phyloP scores from a whole-genome alignment of 2,888 invertebrate species.

The Cremastinae sp. region DNA sequence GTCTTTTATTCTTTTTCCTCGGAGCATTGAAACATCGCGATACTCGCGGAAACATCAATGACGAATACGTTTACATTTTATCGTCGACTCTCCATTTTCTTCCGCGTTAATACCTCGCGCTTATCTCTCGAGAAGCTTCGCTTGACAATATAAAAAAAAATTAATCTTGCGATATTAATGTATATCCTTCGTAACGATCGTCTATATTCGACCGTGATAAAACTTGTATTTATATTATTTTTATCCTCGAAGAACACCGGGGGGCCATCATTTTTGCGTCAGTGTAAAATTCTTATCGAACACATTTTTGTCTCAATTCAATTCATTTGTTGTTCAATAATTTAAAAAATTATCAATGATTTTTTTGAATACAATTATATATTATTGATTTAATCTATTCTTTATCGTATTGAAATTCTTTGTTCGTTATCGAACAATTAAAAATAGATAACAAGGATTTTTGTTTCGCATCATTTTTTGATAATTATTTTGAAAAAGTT shows the following conservation, averaged over 20 bases:
- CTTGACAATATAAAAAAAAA: not conserved
- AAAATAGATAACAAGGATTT: no score
- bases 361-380: no score
- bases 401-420: no score
- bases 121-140: conserved; percentile 34
- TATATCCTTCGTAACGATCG: conserved; percentile 32
- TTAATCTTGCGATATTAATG: conserved; percentile 22
- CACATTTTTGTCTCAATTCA: no score
- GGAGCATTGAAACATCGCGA: conserved; percentile 24
- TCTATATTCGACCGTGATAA: conserved; percentile 28
- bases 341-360: no score
- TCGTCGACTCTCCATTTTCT: conserved; percentile 21
- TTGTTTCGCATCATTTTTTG: no score
- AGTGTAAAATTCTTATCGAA: no score
- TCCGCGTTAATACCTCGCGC: conserved; percentile 41
- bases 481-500: no score
- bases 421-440: no score
- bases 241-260: not conserved
- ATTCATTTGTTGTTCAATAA: no score
- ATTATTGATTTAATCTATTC: no score
- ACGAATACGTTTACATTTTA: conserved; percentile 44
- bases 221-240: not conserved
- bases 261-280: no score
- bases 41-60: conserved; percentile 51
- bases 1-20: not conserved